Evolutionary conservation across 1,140 invertebrate species (phyloP), one percentile per base, ranked within the genome.

Genomic region (Hestina assimilis): DNA sequence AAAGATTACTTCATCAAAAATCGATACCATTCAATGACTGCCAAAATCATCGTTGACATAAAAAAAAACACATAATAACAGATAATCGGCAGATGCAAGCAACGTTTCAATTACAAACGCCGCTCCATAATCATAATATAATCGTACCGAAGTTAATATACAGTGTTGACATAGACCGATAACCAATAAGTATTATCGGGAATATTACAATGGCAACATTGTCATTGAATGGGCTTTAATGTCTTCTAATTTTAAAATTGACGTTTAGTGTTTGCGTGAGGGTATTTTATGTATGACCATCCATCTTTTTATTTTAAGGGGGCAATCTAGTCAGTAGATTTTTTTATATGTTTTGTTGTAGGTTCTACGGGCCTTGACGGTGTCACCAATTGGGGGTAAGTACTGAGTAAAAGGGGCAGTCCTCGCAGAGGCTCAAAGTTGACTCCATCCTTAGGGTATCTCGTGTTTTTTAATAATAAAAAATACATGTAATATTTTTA

Each of bases 111-210:
- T 85, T 83, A 79, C 54, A 59, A 61, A 45, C 42, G 65, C 81
- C 81, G 81, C 75, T 72, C 74, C 78, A 68, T 76, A 85, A 85
- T 85, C 76, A 77, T 71, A 58, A 60, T 51, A 65, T 72, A 76
- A 79, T 76, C 67, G 69, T 78, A 69, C 69, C 63, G 65, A 69
- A 35, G 41, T 46, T 41, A 57, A 59, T 59, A 66, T 72, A 61
- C 59, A 53, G 43, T 66, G 59, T 72, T 70, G 70, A 63, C 67
- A 64, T 72, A 64, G 60, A 63, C 64, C 66, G 61, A 66, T 69
- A 55, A 62, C 63, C 63, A 60, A 66, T 70, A 59, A 64, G 61
- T 66, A 43, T 62, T 63, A 68, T 71, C 57, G 42, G 38, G 42
- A 23, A 42, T 51, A 24, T 38, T 38, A 53, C 61, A 63, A 63